A percentile compares a stretch with the other conserved stretches of the same genome.
phyloP scores from a whole-genome alignment of 1,140 invertebrate species.

The Argopecten irradians region DNA sequence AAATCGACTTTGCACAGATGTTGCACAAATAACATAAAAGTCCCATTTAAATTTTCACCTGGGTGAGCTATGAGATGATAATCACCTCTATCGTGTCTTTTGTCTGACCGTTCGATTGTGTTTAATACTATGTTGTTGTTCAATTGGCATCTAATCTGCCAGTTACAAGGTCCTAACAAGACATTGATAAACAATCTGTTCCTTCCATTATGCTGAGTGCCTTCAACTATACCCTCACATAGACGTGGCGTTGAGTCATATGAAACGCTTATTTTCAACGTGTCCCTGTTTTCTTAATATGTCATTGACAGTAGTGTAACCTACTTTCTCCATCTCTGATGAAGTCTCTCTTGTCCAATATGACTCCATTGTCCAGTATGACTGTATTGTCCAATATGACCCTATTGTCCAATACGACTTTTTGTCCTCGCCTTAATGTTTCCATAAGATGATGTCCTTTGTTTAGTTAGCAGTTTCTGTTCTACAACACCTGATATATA shows the following conservation, averaged over 20 bases:
- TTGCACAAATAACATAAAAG: not conserved
- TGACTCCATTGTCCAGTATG: too few species aligned
- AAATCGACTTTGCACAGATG: not conserved
- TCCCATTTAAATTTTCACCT: not conserved
- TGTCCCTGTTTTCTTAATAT: not conserved
- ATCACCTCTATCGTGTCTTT: not conserved
- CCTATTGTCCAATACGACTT: too few species aligned
- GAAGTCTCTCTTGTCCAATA: too few species aligned
- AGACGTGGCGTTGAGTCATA: not conserved
- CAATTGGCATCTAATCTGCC: constrained; percentile 14
- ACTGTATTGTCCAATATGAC: too few species aligned
- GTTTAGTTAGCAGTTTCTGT: too few species aligned
- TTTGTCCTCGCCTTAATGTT: too few species aligned
- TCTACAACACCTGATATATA: too few species aligned
- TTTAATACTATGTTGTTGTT: not conserved
- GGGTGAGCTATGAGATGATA: not conserved
- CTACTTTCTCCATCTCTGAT: too few species aligned
- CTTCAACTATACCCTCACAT: not conserved
- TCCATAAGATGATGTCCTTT: too few species aligned
- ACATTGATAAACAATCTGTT: constrained; percentile 15
- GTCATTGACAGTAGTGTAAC: too few species aligned
- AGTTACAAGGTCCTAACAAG: not conserved
- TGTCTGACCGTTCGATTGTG: not conserved
- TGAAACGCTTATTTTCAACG: not conserved
- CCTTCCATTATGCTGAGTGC: not conserved